Conservation (phyloP, 1,140 invertebrate genomes). For the Thereuonema tuberculata region DNA sequence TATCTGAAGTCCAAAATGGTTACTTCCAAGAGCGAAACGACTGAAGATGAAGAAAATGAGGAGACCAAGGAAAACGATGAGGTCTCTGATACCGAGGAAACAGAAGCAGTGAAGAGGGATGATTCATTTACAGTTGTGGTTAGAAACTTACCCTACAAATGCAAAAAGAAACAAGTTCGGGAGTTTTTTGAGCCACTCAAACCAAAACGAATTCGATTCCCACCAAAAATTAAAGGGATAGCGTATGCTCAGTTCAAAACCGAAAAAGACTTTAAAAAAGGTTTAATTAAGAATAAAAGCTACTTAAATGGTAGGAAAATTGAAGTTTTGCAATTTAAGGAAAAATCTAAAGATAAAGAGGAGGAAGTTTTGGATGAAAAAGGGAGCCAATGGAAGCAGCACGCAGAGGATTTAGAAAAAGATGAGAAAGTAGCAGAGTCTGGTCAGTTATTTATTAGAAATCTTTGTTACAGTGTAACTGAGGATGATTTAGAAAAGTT, state of each 20-base stretch:
- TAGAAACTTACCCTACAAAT: constrained; percentile 18
- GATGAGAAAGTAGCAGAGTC: constrained; percentile 69
- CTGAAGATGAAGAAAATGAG: constrained; percentile 18
- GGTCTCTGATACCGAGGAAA: too few species aligned
- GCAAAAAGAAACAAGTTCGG: constrained; percentile 49
- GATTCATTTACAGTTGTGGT: constrained; percentile 7
- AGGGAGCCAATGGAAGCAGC: too few species aligned
- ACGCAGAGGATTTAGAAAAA: constrained; percentile 48
- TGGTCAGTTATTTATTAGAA: constrained; percentile 87
- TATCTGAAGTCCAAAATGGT: constrained; percentile 15
- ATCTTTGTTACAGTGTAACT: constrained; percentile 74
- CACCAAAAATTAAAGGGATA: constrained; percentile 61
- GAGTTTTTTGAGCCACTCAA: constrained; percentile 70
- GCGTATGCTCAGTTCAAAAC: constrained; percentile 80
- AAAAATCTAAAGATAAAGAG: too few species aligned
- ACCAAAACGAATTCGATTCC: constrained; percentile 60
- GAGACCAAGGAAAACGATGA: too few species aligned
- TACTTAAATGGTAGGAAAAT: constrained; percentile 50
- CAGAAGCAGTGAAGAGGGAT: too few species aligned
- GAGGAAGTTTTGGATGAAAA: too few species aligned
- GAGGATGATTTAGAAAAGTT: constrained; percentile 58
- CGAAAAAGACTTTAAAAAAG: constrained; percentile 64
- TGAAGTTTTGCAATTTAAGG: too few species aligned
- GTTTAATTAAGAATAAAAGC: constrained; percentile 69
- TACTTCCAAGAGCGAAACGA: too few species aligned